Percentiles rank a stretch among this genome's conserved stretches.
Conservation (phyloP, 2,888 invertebrate species). For the Eremobia ochroleuca region DNA sequence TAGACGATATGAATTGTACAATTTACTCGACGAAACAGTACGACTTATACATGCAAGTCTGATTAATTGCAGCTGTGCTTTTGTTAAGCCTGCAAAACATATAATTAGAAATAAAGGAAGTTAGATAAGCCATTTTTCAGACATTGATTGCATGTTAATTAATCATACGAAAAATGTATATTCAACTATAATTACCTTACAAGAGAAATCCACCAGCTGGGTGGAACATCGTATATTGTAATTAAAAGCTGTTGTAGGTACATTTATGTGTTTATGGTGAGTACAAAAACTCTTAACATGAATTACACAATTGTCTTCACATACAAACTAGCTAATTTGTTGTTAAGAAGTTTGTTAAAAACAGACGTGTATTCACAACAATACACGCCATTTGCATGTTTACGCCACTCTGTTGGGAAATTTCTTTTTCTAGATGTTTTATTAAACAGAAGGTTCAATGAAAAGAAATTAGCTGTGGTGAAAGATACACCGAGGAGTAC, state of each 20-base stretch:
- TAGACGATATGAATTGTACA: conserved; percentile 29
- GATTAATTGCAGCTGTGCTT: conserved; percentile 35
- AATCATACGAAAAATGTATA: conserved; percentile 18
- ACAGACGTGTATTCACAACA: conserved; percentile 55
- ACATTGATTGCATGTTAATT: conserved; percentile 11
- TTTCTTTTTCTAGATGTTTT: conserved; percentile 68
- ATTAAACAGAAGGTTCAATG: conserved; percentile 56
- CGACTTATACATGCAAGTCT: conserved; percentile 24
- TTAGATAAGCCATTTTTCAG: conserved; percentile 30
- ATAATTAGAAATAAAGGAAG: conserved; percentile 42
- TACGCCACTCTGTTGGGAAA: conserved; percentile 57
- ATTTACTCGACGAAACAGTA: conserved; percentile 31
- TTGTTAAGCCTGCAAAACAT: conserved; percentile 21
- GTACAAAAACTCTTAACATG: conserved; percentile 2
- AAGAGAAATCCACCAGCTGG: conserved; percentile 39
- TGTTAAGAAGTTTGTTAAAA: conserved; percentile 46
- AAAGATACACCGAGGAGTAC: conserved; percentile 31
- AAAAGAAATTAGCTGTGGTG: conserved; percentile 53
- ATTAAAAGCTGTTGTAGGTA: background rate
- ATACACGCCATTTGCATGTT: conserved; percentile 65
- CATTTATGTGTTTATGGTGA: background rate
- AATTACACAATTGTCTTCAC: conserved; percentile 28
- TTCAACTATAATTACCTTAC: conserved; percentile 13
- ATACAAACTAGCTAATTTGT: conserved; percentile 49
- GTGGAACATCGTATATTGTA: conserved; percentile 4